Conservation (phyloP, 2,113 vertebrate species). For the Deroptyus accipitrinus region DNA sequence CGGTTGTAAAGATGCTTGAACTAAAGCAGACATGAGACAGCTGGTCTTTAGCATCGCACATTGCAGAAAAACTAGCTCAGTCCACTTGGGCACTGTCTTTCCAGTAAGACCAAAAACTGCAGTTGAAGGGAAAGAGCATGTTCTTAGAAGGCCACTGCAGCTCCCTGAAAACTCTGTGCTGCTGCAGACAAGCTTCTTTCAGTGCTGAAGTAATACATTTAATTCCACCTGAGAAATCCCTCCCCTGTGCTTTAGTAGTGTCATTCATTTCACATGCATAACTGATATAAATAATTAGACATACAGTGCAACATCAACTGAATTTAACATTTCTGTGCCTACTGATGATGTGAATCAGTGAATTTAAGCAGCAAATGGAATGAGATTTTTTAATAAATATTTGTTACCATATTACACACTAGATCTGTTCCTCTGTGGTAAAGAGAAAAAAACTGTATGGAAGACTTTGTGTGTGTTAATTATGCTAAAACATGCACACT, state of each 20-base stretch:
- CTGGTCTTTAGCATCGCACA: not conserved
- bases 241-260: not conserved
- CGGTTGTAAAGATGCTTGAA: not conserved
- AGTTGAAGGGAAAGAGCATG: not conserved
- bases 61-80: not conserved
- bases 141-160: not conserved
- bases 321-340: not conserved
- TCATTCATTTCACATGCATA: not conserved
- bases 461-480: not conserved
- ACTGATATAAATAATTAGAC: not conserved
- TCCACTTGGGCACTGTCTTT: not conserved
- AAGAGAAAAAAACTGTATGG: not conserved
- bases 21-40: not conserved
- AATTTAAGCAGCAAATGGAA: not conserved
- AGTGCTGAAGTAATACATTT: not conserved
- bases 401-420: not conserved
- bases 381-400: not conserved
- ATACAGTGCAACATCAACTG: not conserved
- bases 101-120: not conserved
- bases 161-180: not conserved
- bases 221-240: not conserved
- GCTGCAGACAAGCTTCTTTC: not conserved
- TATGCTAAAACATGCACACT: slow-evolving; percentile 44
- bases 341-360: not conserved
- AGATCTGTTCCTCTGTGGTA: not conserved